Conservation (phyloP, 2,888 invertebrate species). For the Malthinus flaveolus region DNA sequence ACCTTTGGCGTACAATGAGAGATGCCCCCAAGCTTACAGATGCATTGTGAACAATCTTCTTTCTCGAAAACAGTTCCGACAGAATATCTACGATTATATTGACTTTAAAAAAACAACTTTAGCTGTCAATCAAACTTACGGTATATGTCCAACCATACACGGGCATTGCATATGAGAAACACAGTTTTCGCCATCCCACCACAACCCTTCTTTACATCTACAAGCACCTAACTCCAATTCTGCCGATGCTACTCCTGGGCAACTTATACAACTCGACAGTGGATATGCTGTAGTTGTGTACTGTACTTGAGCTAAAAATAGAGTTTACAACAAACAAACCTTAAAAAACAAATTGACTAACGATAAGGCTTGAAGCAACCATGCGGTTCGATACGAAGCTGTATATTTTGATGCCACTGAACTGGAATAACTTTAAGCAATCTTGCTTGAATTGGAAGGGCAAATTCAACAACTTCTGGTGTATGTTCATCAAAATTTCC, state of each 20-base stretch:
- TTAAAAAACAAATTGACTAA: constrained; percentile 49
- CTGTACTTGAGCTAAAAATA: constrained; percentile 1
- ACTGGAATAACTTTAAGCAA: constrained; percentile 72
- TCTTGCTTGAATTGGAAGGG: constrained; percentile 71
- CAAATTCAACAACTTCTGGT: constrained; percentile 67
- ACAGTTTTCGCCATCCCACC: constrained; percentile 78
- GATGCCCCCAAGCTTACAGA: constrained; percentile 76
- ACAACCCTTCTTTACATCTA: constrained; percentile 58
- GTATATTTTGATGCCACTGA: constrained; percentile 74
- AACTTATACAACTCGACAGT: constrained; percentile 55
- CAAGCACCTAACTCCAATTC: constrained; percentile 55
- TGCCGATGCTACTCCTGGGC: constrained; percentile 57
- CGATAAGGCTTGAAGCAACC: constrained; percentile 79
- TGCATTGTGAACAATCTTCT: constrained; percentile 76
- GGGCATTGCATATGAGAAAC: constrained; percentile 75
- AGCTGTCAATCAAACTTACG: constrained; percentile 50
- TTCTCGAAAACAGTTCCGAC: constrained; percentile 73
- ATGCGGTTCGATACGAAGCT: constrained; percentile 73
- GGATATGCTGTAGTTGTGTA: constrained; percentile 13
- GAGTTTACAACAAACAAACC: background rate
- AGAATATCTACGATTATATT: constrained; percentile 60
- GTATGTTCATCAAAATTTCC: constrained; percentile 72
- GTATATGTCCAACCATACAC: constrained; percentile 71
- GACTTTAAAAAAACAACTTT: background rate
- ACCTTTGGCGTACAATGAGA: constrained; percentile 70